Evolutionary conservation across 2,888 invertebrate genomes (phyloP).

Genomic region (Tinea semifulvella): DNA sequence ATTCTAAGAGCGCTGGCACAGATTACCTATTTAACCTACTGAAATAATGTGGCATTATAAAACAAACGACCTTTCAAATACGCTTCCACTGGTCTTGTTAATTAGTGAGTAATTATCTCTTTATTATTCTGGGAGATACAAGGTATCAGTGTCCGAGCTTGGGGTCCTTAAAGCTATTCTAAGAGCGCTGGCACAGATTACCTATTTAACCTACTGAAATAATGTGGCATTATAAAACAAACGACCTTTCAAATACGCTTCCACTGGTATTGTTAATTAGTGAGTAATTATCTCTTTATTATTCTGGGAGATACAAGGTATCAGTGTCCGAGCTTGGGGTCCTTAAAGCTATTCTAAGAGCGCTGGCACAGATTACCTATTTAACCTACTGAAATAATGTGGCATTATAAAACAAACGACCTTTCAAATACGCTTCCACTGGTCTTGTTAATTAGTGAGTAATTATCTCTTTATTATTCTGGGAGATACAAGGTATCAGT

Average conservation of each 20-base stretch:
- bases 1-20: conserved; percentile 79
- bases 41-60: conserved; percentile 83
- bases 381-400: conserved; percentile 83
- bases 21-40: conserved; percentile 79
- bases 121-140: conserved; percentile 72
- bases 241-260: conserved; percentile 82
- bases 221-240: conserved; percentile 77
- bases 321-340: conserved; percentile 76
- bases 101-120: conserved; percentile 79
- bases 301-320: conserved; percentile 75
- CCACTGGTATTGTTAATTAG: conserved; percentile 85
- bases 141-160: conserved; percentile 77
- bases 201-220: conserved; percentile 81
- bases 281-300: no score
- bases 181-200: conserved; percentile 80
- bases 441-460: conserved; percentile 88
- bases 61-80: conserved; percentile 79
- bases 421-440: conserved; percentile 82
- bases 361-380: conserved; percentile 79
- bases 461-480: no score
- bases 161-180: conserved; percentile 79
- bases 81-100: conserved; percentile 82
- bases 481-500: no score
- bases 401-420: conserved; percentile 76
- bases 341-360: conserved; percentile 78